Base-by-base conservation (phyloP, 2,888 invertebrate species). In the Parasteatoda lunata region DNA sequence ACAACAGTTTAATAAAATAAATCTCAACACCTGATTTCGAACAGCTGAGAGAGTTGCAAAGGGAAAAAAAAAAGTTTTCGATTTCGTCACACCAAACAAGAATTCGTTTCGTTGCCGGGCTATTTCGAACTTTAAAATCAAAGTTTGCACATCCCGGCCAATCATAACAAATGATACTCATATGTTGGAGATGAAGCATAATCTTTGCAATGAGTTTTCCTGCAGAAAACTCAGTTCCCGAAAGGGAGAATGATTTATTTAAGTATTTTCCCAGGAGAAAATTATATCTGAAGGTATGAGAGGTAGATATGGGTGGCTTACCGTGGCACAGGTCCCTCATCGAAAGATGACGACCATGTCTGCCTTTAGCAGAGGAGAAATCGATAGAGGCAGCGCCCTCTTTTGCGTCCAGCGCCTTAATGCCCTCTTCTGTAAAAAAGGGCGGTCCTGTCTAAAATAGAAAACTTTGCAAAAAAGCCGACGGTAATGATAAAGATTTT, bases 331-430 rank as follows among this genome's bases (percentile, higher is more conserved):
- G 77, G 69, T 71, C 87, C 73, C 82, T 76, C 66, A 77, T 71
- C 59, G 79, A 85, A 80, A 86, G 66, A 76, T 82, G 82, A 77
- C 81, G 81, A 81, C 87, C 82, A 77, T 77, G 82, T 78, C 87
- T 82, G 73, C 87, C 71, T 69, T 66, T 69, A 59, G 64, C 81
- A 51, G 66, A 77, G 64, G 66, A 77, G 64, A 30, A 82, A 87
- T 77, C 87, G 87, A 86, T 86, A 77, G 80, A 86, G 80, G 71
- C 85, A 86, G 85, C 85, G 85, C 85, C 85, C 85, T 86, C 85
- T 86, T 71, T 76, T 30, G 70, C 30, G 80, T 65, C 66, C 80
- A 69, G 47, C 70, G 59, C 59, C n/a, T 59, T 9, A n/a, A n/a
- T 59, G 9, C 59, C 59, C 30, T 30, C 30, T 59, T 9, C 59